Evolutionary conservation across 2,888 invertebrate genomes (phyloP).

Genomic region (Proisotoma minuta): DNA sequence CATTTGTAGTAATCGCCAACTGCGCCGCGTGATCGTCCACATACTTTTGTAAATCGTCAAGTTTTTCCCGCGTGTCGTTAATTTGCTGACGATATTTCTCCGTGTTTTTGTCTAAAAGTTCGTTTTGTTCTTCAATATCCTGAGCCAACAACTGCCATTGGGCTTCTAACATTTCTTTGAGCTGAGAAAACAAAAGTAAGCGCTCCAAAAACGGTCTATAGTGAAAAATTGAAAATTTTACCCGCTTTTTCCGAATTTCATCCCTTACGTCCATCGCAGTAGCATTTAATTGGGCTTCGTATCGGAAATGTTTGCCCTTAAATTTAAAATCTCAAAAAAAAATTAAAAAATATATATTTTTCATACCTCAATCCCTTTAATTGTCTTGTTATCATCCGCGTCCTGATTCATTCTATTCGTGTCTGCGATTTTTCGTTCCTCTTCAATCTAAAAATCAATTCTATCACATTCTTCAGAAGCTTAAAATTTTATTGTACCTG

Average conservation of each 20-base stretch:
- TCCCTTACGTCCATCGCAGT: slow-evolving; percentile 39
- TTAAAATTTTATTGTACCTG: slow-evolving; percentile 9
- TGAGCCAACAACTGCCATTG: slow-evolving; percentile 29
- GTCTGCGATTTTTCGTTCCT: slow-evolving; percentile 23
- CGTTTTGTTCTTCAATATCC: slow-evolving; percentile 30
- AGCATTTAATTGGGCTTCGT: slow-evolving; percentile 35
- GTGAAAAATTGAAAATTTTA: slow-evolving; percentile 5
- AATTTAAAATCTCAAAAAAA: not conserved
- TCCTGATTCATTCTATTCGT: slow-evolving; percentile 37
- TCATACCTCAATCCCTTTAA: slow-evolving; percentile 38
- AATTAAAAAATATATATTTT: not conserved
- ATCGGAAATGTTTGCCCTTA: slow-evolving; percentile 42
- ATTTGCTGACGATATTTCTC: slow-evolving; percentile 26
- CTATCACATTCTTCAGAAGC: not conserved
- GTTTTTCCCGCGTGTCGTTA: slow-evolving; percentile 30
- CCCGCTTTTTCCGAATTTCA: slow-evolving; percentile 39
- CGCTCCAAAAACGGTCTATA: too few relatives aligned
- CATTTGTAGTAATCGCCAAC: slow-evolving; percentile 19
- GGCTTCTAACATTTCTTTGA: slow-evolving; percentile 34
- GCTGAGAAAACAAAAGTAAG: slow-evolving; percentile 13
- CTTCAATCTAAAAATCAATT: slow-evolving; percentile 23
- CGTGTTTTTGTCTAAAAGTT: slow-evolving; percentile 22
- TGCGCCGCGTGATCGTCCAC: slow-evolving; percentile 34
- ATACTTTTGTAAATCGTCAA: slow-evolving; percentile 32
- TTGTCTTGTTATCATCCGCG: slow-evolving; percentile 33